phyloP scores from a whole-genome alignment of 2,888 invertebrate genomes.

The Adela reaumurella region DNA sequence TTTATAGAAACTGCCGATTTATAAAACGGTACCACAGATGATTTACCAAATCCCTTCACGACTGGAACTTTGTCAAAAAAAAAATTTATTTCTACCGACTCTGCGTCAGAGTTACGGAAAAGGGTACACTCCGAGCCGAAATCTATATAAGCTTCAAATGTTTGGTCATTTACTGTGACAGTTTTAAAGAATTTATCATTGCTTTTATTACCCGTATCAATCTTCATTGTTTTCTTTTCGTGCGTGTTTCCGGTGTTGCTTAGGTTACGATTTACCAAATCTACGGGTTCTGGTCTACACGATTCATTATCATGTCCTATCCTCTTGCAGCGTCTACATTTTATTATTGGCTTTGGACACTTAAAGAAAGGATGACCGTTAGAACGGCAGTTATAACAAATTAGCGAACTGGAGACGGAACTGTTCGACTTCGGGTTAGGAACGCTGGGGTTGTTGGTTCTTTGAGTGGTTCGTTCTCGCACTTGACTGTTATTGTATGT shows the following conservation, averaged over 20 bases:
- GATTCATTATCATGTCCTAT: conserved; percentile 5
- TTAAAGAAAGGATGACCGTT: conserved; percentile 6
- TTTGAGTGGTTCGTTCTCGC: no score
- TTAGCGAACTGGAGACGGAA: not conserved
- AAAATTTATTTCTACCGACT: conserved; percentile 3
- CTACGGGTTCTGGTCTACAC: conserved; percentile 4
- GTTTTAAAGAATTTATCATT: conserved; percentile 10
- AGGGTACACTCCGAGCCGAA: conserved; percentile 12
- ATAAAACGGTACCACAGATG: conserved; percentile 7
- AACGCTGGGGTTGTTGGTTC: no score
- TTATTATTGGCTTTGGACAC: conserved; percentile 5
- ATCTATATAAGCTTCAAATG: conserved; percentile 7
- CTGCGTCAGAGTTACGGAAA: conserved; percentile 7
- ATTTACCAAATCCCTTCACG: conserved; percentile 11
- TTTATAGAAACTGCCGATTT: conserved; percentile 6
- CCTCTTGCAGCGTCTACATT: conserved; percentile 6
- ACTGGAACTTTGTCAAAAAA: conserved; percentile 6
- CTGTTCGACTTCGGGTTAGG: no score
- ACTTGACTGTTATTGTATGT: no score
- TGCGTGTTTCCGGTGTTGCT: conserved; percentile 1
- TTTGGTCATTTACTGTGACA: conserved; percentile 3
- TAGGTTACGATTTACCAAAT: conserved; percentile 1
- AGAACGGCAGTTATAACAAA: conserved; percentile 5
- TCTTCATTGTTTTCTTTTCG: conserved; percentile 5
- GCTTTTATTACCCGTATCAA: not conserved